Base-by-base conservation (phyloP, 2,888 invertebrate species). In the Marronus borbonicus region DNA sequence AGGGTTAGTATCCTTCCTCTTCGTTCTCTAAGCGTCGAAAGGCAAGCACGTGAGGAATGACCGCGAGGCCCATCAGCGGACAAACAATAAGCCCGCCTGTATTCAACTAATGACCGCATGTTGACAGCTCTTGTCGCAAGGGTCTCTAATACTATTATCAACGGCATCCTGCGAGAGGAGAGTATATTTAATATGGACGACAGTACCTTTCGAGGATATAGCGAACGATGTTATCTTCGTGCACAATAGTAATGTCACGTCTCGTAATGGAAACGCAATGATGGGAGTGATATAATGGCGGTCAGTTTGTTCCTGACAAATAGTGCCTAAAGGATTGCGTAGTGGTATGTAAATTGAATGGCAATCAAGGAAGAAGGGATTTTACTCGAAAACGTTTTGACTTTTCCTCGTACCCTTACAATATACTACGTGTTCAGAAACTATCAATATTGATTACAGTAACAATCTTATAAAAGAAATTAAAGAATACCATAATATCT, bases 71-170 rank as follows among this genome's bases (percentile, higher is more conserved):
- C 80, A 74, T 80, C 78, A 76, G 76, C 72, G 80, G 80, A 76
- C 81, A 80, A 80, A 80, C 80, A 81, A 81, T 81, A 81, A 80
- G 80, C 81, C 80, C 80, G 74, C 3, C 78, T 78, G 79, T 79
- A 80, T 81, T 81, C 81, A 80, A 79, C 81, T 82, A 82, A 82
- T 81, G 80, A 80, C 78, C 82, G 79, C 82, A 81, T 77, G 80
- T 81, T 82, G 81, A 80, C 81, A 64, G 79, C 55, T 17, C 55
- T 58, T 8, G 17, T 77, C 79, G 78, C 55, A 66, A 79, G 77
- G 76, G 75, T 77, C 79, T 80, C 80, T 82, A 82, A 82, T 80
- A 78, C 80, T 78, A 81, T 82, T 81, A 81, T 78, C 79, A 76
- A 78, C 78, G 76, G 77, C 69, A 76, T 70, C 39, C 10, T 44